These are phyloP conservation scores for Phaethornis superciliosus DNA, from an alignment of 2,113 vertebrate genomes.

Conservation along the genomic window DNA sequence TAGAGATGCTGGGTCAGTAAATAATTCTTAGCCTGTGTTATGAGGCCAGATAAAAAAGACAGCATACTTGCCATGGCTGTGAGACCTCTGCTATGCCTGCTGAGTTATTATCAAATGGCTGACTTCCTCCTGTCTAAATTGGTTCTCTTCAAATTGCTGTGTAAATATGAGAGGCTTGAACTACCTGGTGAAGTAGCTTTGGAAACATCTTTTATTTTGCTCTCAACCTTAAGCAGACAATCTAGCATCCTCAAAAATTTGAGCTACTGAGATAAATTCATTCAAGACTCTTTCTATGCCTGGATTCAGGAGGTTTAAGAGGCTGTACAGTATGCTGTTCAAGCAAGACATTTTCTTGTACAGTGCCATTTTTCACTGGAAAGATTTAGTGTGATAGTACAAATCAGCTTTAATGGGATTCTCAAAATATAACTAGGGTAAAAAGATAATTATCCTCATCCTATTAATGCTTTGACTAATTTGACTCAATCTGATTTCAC, in stretches of 20 bases:
- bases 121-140: not conserved
- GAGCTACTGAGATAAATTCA: not conserved
- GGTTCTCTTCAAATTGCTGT: not conserved
- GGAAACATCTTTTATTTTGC: not conserved
- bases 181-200: not conserved
- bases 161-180: not conserved
- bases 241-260: not conserved
- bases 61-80: not conserved
- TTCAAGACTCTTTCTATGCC: not conserved
- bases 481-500: conserved; percentile 1
- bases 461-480: not conserved
- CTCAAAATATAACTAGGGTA: not conserved
- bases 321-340: not conserved
- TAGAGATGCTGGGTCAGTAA: not conserved
- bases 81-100: not conserved
- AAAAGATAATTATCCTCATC: conserved; percentile 7
- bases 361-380: not conserved
- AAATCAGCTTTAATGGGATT: not conserved
- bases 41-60: not conserved
- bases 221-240: not conserved
- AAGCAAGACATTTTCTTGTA: not conserved
- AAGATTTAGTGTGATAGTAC: not conserved
- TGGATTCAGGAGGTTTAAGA: not conserved
- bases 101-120: not conserved
- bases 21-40: not conserved